Evolutionary conservation across 2,888 invertebrate species (phyloP).

Genomic region (Fragum sueziense): DNA sequence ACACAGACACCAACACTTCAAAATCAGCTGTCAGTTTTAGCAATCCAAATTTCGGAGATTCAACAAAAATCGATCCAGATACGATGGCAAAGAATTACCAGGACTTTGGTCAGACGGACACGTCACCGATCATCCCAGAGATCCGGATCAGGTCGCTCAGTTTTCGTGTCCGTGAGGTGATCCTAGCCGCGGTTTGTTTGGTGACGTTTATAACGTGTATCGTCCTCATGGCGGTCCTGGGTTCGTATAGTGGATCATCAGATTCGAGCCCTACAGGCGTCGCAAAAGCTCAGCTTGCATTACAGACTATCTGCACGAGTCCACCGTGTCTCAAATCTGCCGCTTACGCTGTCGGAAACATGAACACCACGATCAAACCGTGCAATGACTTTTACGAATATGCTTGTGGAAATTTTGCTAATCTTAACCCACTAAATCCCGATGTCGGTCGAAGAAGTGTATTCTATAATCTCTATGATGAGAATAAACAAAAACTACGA

Average conservation of each 20-base stretch:
- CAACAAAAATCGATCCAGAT: not conserved
- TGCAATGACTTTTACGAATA: slow-evolving; percentile 83
- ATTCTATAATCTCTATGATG: slow-evolving; percentile 63
- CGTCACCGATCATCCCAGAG: slow-evolving; percentile 65
- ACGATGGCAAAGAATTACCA: slow-evolving; percentile 70
- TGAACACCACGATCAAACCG: slow-evolving; percentile 79
- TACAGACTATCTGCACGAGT: slow-evolving; percentile 60
- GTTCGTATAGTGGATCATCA: slow-evolving; percentile 25
- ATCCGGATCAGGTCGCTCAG: slow-evolving; percentile 55
- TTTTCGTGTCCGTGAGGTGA: slow-evolving; percentile 69
- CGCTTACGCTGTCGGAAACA: slow-evolving; percentile 62
- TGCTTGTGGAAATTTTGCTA: slow-evolving; percentile 84
- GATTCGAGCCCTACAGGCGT: slow-evolving; percentile 11
- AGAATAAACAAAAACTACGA: slow-evolving; percentile 70
- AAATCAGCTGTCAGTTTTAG: slow-evolving; percentile 33
- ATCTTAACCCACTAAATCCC: slow-evolving; percentile 66
- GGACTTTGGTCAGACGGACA: slow-evolving; percentile 67
- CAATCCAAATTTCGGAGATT: slow-evolving; percentile 25
- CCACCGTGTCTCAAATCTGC: slow-evolving; percentile 70
- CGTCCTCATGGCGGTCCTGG: slow-evolving; percentile 67
- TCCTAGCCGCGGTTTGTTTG: slow-evolving; percentile 58
- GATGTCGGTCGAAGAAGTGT: slow-evolving; percentile 63
- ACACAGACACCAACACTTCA: not conserved
- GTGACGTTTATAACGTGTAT: slow-evolving; percentile 66
- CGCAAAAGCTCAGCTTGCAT: slow-evolving; percentile 47